A percentile compares a stretch with the other conserved stretches of the same genome.
These are phyloP conservation scores for Theocolax elegans DNA, from an alignment of 1,140 invertebrate species.

Conservation along the genomic window DNA sequence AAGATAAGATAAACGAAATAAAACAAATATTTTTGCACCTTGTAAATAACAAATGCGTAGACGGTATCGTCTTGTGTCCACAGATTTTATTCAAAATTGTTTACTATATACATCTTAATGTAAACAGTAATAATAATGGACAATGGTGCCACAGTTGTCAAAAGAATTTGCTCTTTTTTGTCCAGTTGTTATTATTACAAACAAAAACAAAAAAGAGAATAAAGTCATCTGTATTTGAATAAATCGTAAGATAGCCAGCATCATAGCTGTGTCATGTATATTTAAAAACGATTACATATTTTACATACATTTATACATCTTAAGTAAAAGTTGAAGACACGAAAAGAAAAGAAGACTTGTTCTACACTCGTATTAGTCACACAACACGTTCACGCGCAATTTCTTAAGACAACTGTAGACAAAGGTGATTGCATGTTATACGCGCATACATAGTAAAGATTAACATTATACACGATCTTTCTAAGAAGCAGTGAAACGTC, in stretches of 20 bases:
- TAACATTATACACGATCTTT: conserved; percentile 40
- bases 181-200: conserved; percentile 7
- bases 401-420: conserved; percentile 53
- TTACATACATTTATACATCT: neutral
- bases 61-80: conserved; percentile 35
- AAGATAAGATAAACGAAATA: too few relatives aligned
- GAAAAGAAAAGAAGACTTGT: conserved; percentile 37
- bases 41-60: conserved; percentile 19
- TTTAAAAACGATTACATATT: neutral
- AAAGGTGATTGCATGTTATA: conserved; percentile 51
- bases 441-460: conserved; percentile 45
- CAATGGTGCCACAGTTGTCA: conserved; percentile 52
- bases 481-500: conserved; percentile 37
- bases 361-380: too few relatives aligned
- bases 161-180: conserved; percentile 44
- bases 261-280: conserved; percentile 6
- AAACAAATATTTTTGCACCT: too few relatives aligned
- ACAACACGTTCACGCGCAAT: too few relatives aligned
- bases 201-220: neutral
- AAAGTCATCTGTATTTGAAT: conserved; percentile 18
- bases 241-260: conserved; percentile 7
- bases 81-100: conserved; percentile 47
- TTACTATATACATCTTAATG: conserved; percentile 60
- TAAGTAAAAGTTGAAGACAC: neutral
- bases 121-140: conserved; percentile 57